Base-by-base conservation (phyloP, 2,113 vertebrate species). In the Lamprologus ornatipinnis region DNA sequence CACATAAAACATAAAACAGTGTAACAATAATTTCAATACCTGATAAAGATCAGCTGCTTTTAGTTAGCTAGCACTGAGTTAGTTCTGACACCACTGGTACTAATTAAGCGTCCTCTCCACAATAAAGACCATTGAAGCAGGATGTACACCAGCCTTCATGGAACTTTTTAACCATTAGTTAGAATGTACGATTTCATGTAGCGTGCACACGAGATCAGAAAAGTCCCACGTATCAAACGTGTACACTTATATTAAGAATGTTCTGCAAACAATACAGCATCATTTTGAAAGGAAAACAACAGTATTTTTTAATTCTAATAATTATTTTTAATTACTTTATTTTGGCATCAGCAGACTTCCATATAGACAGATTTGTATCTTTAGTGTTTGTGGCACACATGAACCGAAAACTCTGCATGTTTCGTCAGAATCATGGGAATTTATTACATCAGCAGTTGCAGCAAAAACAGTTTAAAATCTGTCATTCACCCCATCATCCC, bases 401-500 rank as follows among this genome's bases (percentile, higher is more conserved):
- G 73, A 78, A 78, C 26, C 7, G 6, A 78, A 78, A 51, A 78
- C 70, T 35, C 55, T 63, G 47, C 35, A 73, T 12, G 19, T 86
- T 81, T 87, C 8, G 23, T 91, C 88, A 92, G 88, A 92, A 92
- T 91, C 85, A 88, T 79, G 88, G 85, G 85, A 93, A 81, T 94
- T 95, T 95, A 94, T 94, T 94, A 92, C 90, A 93, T 87, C 91
- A 92, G 65, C 92, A 89, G 81, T 84, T 86, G 88, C 90, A 92
- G 89, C 91, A 93, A 73, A 93, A 92, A 92, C 89, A 78, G 35
- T 86, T 94, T 92, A 88, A 94, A 94, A 93, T 88, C 89, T 75
- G 70, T 75, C 63, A 13, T 65, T 79, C 82, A 10, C 2, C 17
- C 73, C 26, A 31, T 58, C 40, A 37, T 13, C 45, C 51, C 49